Base-by-base conservation (phyloP, 1,140 invertebrate species). In the Danaus melanippus region DNA sequence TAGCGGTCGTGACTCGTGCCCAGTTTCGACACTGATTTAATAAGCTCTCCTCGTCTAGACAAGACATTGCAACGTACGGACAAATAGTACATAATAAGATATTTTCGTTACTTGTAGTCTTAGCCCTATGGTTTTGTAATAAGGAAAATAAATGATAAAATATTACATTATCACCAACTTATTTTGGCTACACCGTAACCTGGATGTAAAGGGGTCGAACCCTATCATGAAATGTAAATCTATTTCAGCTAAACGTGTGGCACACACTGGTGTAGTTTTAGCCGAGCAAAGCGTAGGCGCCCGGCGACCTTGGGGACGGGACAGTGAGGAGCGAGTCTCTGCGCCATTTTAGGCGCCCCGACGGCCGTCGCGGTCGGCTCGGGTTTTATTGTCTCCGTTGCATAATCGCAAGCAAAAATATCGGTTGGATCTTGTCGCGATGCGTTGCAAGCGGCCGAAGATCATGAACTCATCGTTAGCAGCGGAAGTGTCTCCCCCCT, bases 321-420 rank as follows among this genome's bases (percentile, higher is more conserved):
- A 71, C 70, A 66, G 74, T 73, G 74, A 76, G 76, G 76, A 76
- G 72, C 60, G 79, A 83, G 77, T 71, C 74, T 70, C 74, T 76
- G 53, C 70, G 73, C 83, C 83, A 86, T 86, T 86, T 86, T 86
- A 86, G 83, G 83, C 67, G 69, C 67, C 70, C 65, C 66, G 70
- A 71, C 70, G 69, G 69, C 63, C 69, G 70, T 69, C 57, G 68
- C 74, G 74, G 71, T 67, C 74, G 82, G 82, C 72, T 86, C 79
- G 75, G 79, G 74, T 86, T 86, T 81, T 86, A 84, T 82, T 79
- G 82, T 84, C 82, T 79, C 77, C 78, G 74, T 85, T 84, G 82
- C 82, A 84, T 85, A 85, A 85, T 67, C 60, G 54, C 59, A 56
- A 55, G 65, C 75, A 63, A 72, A 75, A 79, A 79, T 76, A 77